Evolutionary conservation across 2,888 invertebrate species (phyloP).

Genomic region (Tetragonisca angustula): DNA sequence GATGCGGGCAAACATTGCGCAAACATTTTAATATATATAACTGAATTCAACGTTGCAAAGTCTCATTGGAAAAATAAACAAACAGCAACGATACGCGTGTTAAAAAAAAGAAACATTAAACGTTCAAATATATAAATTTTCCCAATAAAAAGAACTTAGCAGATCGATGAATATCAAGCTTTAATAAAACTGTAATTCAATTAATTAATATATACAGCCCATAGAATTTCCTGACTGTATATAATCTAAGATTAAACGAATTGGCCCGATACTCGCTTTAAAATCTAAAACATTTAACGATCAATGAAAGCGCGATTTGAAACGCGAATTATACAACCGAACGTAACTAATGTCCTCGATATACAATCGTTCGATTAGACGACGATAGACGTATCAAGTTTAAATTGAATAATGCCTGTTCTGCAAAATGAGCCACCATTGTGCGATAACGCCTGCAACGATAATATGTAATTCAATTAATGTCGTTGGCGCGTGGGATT

Average conservation of each 20-base stretch:
- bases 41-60: not conserved
- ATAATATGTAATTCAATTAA: slow-evolving; percentile 75
- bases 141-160: not conserved
- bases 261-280: not conserved
- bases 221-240: too few species aligned
- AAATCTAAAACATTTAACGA: slow-evolving; percentile 38
- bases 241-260: not conserved
- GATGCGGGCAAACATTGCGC: not conserved
- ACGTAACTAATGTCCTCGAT: slow-evolving; percentile 39
- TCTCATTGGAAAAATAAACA: not conserved
- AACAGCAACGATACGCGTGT: not conserved
- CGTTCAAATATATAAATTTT: not conserved
- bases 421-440: slow-evolving; percentile 67
- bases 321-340: slow-evolving; percentile 30
- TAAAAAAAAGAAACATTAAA: not conserved
- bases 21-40: not conserved
- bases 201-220: too few species aligned
- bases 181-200: too few species aligned
- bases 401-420: slow-evolving; percentile 73
- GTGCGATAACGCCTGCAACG: slow-evolving; percentile 69
- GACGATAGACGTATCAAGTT: slow-evolving; percentile 65
- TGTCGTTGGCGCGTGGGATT: slow-evolving; percentile 59
- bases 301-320: slow-evolving; percentile 29
- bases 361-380: slow-evolving; percentile 59
- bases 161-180: too few species aligned